phyloP scores from a whole-genome alignment of 2,113 vertebrate genomes.

The Antechinus stuartii region DNA sequence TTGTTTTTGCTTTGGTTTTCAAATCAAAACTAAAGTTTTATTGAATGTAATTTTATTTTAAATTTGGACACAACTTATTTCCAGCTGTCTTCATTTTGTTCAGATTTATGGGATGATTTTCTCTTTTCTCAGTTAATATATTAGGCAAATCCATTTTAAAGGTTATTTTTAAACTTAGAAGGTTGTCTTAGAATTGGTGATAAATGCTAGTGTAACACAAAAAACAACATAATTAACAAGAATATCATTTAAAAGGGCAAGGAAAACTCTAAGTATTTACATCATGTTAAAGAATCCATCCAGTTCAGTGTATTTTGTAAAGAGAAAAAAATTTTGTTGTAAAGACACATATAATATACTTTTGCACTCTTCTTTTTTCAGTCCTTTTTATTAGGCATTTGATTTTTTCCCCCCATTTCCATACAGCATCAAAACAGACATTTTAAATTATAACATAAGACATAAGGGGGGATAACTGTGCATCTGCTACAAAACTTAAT shows the following conservation, averaged over 20 bases:
- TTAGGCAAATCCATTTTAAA: background rate
- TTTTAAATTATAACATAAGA: slow-evolving; percentile 50
- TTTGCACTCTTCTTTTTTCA: slow-evolving; percentile 9
- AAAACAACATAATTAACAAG: background rate
- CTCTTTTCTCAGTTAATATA: background rate
- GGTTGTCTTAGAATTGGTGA: background rate
- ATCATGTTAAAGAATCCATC: background rate
- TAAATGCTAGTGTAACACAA: background rate
- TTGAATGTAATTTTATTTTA: background rate
- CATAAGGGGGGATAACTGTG: background rate
- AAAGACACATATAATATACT: background rate
- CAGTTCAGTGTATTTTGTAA: background rate
- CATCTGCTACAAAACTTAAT: slow-evolving; percentile 60
- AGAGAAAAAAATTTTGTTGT: background rate
- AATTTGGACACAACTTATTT: background rate
- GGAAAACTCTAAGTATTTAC: background rate
- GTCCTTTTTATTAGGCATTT: slow-evolving; percentile 41
- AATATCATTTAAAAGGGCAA: background rate
- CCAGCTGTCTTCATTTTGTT: background rate
- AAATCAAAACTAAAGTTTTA: background rate
- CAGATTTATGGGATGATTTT: background rate
- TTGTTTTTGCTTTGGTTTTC: background rate
- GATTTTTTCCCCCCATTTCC: slow-evolving; percentile 2
- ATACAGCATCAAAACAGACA: slow-evolving; percentile 34
- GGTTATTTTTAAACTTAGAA: slow-evolving; percentile 8